These are phyloP conservation scores for Synodontis membranacea DNA, from an alignment of 2,113 vertebrate genomes.

Conservation along the genomic window DNA sequence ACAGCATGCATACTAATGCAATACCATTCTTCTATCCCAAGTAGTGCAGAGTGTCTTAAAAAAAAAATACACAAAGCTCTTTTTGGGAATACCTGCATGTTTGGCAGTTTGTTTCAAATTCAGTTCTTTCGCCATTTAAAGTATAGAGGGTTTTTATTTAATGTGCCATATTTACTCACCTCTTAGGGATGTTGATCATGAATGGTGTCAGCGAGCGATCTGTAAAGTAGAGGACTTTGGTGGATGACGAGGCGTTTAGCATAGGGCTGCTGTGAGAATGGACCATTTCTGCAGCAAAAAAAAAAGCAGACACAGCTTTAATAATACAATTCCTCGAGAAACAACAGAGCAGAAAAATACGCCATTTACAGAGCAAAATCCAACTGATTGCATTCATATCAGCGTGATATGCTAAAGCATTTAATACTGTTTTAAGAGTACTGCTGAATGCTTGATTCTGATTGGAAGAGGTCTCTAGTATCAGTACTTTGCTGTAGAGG, in stretches of 20 bases:
- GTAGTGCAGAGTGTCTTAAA: neutral
- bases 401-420: neutral
- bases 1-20: neutral
- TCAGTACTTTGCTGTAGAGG: neutral
- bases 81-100: neutral
- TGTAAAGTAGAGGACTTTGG: slow-evolving; percentile 97
- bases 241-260: slow-evolving; percentile 78
- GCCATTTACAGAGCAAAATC: neutral
- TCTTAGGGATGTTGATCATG: slow-evolving; percentile 96
- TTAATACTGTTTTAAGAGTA: neutral
- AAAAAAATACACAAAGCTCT: neutral
- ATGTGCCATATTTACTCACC: slow-evolving; percentile 70
- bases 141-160: neutral
- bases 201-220: slow-evolving; percentile 92
- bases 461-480: neutral
- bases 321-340: neutral
- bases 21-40: neutral
- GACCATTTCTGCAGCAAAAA: slow-evolving; percentile 75
- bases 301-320: neutral
- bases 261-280: slow-evolving; percentile 81
- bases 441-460: neutral
- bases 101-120: neutral
- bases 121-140: neutral
- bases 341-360: neutral
- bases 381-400: neutral